phyloP scores from a whole-genome alignment of 2,797 vertebrate genomes.

The Simalia tracyae region DNA sequence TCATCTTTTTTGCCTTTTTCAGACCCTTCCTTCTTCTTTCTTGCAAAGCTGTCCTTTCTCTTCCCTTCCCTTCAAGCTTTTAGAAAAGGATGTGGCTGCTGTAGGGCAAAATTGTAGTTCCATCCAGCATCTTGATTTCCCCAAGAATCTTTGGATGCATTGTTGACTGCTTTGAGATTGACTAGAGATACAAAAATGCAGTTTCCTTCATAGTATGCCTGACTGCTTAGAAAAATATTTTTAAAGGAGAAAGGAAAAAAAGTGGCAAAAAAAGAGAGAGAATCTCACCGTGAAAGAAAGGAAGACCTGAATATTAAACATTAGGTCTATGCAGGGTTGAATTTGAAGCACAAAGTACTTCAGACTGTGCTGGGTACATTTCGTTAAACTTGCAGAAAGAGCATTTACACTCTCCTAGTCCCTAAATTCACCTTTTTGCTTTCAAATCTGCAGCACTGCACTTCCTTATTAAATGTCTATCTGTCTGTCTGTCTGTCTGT shows the following conservation, averaged over 20 bases:
- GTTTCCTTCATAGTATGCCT: not conserved
- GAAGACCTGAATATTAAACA: not conserved
- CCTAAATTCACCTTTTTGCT: not conserved
- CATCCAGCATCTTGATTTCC: not conserved
- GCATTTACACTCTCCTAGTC: not conserved
- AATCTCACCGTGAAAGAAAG: not conserved
- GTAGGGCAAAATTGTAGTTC: not conserved
- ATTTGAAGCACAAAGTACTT: not conserved
- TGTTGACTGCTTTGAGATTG: not conserved
- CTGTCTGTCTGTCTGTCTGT: not conserved
- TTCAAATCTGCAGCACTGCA: not conserved
- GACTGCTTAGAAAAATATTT: not conserved
- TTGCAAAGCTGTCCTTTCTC: not conserved
- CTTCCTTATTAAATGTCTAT: not conserved
- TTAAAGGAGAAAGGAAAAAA: not conserved
- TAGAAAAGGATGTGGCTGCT: not conserved
- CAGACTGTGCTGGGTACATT: too few relatives aligned
- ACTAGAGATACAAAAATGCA: not conserved
- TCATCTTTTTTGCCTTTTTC: not conserved
- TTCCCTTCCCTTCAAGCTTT: not conserved
- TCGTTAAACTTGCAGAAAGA: not conserved
- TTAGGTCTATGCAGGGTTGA: not conserved
- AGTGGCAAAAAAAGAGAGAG: not conserved
- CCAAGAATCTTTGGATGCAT: not conserved
- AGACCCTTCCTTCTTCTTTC: not conserved